Evolutionary conservation across 2,113 vertebrate species (phyloP), one percentile per base, ranked within the genome.

Genomic region (Perca flavescens): DNA sequence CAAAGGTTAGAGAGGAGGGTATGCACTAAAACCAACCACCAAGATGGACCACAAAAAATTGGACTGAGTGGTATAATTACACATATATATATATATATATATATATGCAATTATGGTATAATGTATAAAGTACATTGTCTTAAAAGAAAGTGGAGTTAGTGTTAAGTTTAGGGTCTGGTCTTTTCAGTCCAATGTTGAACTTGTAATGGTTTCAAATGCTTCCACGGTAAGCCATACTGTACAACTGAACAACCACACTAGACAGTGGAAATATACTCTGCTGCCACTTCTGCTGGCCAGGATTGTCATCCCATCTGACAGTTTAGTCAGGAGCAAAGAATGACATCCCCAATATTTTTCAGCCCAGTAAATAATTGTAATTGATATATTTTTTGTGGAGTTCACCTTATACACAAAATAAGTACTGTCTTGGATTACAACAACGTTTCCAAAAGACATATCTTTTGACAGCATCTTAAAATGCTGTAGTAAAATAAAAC

Each of bases 71-170:
- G 22, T 36, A 25, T 57, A 36, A 69, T 82, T 47, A 22, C 25
- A 25, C n/a, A n/a, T 28, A 28, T 28, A 28, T 28, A 28, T 28
- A 28, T 28, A 28, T 2, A 28, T 28, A 28, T 28, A 28, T 28
- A 28, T 28, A 28, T 28, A 28, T 28, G 28, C 28, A 28, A 28
- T 28, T 28, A 28, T 28, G 28, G 28, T 28, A 28, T 28, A 28
- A 28, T 28, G 28, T 28, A 28, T 2, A 28, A 28, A 2, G 17
- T 65, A 65, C 4, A 25, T 40, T 31, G 25, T 53, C 8, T 69
- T 64, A 21, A 71, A 15, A 65, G 63, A 77, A 14, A 75, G 56
- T 72, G 56, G 14, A 31, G 76, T 70, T 60, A 40, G 19, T 28
- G 3, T 49, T 22, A 10, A 56, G 79, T 61, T 61, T 6, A 31